Evolutionary conservation across 2,888 invertebrate genomes (phyloP).

Genomic region (Laspeyria flexula): DNA sequence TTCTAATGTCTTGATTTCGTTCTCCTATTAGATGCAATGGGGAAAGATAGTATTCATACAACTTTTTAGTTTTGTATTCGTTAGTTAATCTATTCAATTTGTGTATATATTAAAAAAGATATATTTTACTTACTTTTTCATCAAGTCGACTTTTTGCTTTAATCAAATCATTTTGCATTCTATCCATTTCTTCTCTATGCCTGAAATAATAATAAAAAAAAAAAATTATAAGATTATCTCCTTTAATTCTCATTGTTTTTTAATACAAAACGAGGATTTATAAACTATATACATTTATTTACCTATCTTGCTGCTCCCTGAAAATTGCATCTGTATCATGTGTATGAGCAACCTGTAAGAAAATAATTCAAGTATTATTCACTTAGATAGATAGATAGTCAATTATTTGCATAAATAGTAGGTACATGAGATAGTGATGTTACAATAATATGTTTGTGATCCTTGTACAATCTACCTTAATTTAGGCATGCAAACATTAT

Average conservation of each 20-base stretch:
- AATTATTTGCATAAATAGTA: too few species aligned
- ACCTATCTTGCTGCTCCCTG: constrained; percentile 82
- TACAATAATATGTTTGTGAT: too few species aligned
- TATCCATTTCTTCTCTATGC: constrained; percentile 81
- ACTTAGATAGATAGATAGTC: neutral
- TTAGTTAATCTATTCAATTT: too few species aligned
- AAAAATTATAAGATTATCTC: too few species aligned
- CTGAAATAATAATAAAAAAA: constrained; percentile 59
- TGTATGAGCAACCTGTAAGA: constrained; percentile 72
- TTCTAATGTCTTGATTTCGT: constrained; percentile 83
- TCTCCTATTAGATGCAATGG: constrained; percentile 67
- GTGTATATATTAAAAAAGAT: too few species aligned
- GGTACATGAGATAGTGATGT: too few species aligned
- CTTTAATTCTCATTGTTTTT: too few species aligned
- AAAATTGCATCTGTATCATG: constrained; percentile 81
- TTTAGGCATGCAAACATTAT: too few species aligned
- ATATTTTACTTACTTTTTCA: constrained; percentile 82
- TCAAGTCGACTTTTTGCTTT: constrained; percentile 81
- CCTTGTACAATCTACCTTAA: too few species aligned
- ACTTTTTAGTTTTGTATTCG: too few species aligned
- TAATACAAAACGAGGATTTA: too few species aligned
- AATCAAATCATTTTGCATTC: constrained; percentile 83
- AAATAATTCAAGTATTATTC: neutral
- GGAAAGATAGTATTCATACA: too few species aligned
- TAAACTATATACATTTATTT: constrained; percentile 12